Evolutionary conservation across 2,113 vertebrate species (phyloP), one percentile per base, ranked within the genome.

Genomic region (Scytalopus superciliaris): DNA sequence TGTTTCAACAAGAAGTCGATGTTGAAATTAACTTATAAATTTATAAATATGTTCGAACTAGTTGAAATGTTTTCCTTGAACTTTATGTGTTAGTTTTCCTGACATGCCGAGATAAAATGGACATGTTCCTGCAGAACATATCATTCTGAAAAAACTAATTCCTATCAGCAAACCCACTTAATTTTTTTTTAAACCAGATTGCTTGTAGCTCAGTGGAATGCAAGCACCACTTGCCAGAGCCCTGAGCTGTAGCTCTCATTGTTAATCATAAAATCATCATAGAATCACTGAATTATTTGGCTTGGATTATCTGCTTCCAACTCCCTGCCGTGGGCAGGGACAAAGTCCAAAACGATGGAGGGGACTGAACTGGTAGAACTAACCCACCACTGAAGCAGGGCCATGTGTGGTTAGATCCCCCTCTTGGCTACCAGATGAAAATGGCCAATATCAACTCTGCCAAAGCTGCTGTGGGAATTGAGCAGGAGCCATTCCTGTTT

Each of bases 181-280:
- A 1, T 12, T 42, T 27, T 68, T 39, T 23, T 59, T 78, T 56
- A 35, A 70, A 37, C 12, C n/a, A n/a, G 35, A 25, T 28, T 45
- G 2, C 35, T 67, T 0, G 0, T 21, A 13, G 17, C 42, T 53
- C 2, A 0, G 27, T 33, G 25, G 3, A 45, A 57, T 42, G 27
- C 14, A 13, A 56, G 19, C 15, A 5, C 22, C 3, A 0, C 55
- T 86, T 28, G 57, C 50, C 62, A 63, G n/a, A 49, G 15, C 53
- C 37, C 17, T 2, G 2, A 40, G 55, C 62, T 63, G 19, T 30
- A 49, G 15, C 40, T 67, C 28, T 66, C 14, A 22, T 1, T 62
- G 22, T 30, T 73, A 19, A 37, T 47, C 25, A 25, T 19, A 70
- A 55, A 77, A 37, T 31, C 64, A 28, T 35, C 12, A 13, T 1